phyloP scores from a whole-genome alignment of 2,797 vertebrate species.

The Chiroxiphia lanceolata region DNA sequence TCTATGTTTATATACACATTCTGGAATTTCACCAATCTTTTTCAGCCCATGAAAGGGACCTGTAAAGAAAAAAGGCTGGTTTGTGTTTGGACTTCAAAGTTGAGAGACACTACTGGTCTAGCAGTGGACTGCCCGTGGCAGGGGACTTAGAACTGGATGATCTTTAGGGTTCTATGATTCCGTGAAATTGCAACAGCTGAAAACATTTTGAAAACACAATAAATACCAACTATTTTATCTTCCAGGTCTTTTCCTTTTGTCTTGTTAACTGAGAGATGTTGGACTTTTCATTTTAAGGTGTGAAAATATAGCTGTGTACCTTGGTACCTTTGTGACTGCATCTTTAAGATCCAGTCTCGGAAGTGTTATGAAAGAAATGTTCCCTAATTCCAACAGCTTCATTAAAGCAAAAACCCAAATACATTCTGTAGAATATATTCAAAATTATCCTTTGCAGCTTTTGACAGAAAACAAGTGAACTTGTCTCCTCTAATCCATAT shows the following conservation, averaged over 20 bases:
- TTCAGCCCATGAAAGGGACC: not conserved
- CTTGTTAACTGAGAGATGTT: not conserved
- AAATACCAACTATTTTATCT: not conserved
- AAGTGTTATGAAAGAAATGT: not conserved
- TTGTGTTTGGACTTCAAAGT: not conserved
- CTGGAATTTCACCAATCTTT: not conserved
- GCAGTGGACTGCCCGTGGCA: not conserved
- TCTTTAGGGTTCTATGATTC: not conserved
- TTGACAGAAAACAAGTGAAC: not conserved
- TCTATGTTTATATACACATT: not conserved
- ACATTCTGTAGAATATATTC: not conserved
- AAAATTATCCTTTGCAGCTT: not conserved
- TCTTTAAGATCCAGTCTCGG: not conserved
- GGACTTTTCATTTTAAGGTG: not conserved
- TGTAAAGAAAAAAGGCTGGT: not conserved
- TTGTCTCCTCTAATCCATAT: not conserved
- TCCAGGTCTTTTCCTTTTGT: not conserved
- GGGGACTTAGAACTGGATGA: not conserved
- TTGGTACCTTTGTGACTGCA: not conserved
- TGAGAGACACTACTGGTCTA: not conserved
- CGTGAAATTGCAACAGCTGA: not conserved
- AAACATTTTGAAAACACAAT: not conserved
- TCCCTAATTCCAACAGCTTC: not conserved
- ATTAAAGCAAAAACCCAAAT: not conserved
- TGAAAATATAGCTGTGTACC: not conserved